Conservation (phyloP, 2,888 invertebrate species). For the Drosophila aldrichi region DNA sequence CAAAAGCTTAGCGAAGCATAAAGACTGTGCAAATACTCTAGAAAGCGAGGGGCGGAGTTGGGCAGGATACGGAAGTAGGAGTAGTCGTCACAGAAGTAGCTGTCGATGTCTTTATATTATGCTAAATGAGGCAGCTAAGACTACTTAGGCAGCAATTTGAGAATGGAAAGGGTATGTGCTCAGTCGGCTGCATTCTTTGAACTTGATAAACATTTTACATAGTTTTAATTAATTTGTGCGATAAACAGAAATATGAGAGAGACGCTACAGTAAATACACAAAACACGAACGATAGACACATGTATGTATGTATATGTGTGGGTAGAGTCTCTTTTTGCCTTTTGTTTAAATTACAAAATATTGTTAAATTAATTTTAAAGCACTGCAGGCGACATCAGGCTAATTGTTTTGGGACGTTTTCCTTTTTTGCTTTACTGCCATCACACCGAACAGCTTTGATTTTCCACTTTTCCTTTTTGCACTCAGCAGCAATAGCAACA, state of each 20-base stretch:
- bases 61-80: too few relatives aligned
- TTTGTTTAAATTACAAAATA: constrained; percentile 33
- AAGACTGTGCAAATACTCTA: constrained; percentile 45
- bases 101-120: constrained; percentile 4
- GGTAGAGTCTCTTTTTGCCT: not conserved
- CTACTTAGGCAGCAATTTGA: constrained; percentile 16
- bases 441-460: constrained; percentile 66
- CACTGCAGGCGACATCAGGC: constrained; percentile 57
- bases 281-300: not conserved
- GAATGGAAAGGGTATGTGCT: not conserved
- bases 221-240: constrained; percentile 51
- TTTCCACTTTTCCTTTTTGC: constrained; percentile 64
- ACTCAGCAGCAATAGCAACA: constrained; percentile 21
- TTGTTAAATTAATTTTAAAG: constrained; percentile 56
- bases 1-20: constrained; percentile 56
- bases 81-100: not conserved
- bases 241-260: constrained; percentile 35
- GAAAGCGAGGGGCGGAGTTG: not conserved
- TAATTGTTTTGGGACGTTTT: constrained; percentile 68
- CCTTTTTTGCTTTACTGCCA: constrained; percentile 31
- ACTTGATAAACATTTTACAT: constrained; percentile 30
- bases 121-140: constrained; percentile 32
- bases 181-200: constrained; percentile 9
- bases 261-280: constrained; percentile 20
- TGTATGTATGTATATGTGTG: not conserved